Conservation (phyloP, 2,888 invertebrate species). For the Callyntrura guangdongensis region DNA sequence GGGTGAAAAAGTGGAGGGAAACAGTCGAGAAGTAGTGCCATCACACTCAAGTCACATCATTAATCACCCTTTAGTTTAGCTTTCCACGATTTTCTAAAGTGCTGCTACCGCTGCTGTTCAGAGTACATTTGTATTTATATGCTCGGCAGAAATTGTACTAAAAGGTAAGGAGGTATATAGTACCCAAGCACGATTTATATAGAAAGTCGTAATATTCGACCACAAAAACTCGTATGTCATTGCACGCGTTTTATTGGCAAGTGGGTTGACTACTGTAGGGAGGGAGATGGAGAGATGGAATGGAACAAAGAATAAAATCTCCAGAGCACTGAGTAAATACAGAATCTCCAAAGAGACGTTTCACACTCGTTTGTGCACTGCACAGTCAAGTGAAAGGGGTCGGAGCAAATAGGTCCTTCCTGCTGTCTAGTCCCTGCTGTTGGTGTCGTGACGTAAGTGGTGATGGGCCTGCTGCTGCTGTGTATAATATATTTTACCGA, state of each 20-base stretch:
- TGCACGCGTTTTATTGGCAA: conserved; percentile 28
- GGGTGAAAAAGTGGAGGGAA: conserved; percentile 58
- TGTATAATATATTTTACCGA: neutral
- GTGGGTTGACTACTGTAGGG: neutral
- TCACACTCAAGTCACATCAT: conserved; percentile 81
- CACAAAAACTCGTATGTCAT: conserved; percentile 26
- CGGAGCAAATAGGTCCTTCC: conserved; percentile 60
- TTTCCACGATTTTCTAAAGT: conserved; percentile 62
- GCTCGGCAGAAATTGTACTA: neutral
- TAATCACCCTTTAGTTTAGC: conserved; percentile 80
- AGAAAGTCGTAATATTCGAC: neutral
- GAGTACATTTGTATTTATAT: neutral
- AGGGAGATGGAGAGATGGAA: neutral
- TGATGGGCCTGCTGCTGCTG: no score
- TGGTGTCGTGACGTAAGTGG: neutral
- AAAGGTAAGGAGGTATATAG: no score
- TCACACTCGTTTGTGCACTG: no score
- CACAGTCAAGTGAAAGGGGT: conserved; percentile 6
- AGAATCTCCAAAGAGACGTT: neutral
- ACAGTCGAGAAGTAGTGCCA: conserved; percentile 68
- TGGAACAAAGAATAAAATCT: neutral
- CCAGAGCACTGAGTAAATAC: neutral
- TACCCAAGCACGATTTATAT: neutral
- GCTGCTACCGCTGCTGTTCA: neutral
- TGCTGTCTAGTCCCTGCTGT: conserved; percentile 39